A percentile compares a stretch with the other conserved stretches of the same genome.
Evolutionary conservation across 1,140 invertebrate species (phyloP).

Genomic region (Daktulosphaira vitifoliae): DNA sequence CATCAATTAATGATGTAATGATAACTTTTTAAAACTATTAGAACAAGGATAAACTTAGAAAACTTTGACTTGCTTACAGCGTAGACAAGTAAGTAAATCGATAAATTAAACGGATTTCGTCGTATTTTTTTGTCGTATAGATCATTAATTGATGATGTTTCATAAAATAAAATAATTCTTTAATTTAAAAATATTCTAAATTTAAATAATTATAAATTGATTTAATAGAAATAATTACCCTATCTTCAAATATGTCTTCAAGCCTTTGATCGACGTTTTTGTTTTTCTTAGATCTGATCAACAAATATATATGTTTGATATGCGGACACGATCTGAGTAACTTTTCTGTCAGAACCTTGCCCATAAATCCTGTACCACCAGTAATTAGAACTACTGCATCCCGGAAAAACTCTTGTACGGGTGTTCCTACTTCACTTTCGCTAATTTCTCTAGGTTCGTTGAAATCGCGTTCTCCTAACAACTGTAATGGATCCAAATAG

Average conservation of each 20-base stretch:
- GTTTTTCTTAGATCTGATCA: conserved; percentile 63
- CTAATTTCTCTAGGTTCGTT: conserved; percentile 30
- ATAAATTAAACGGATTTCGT: no score
- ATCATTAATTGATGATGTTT: no score
- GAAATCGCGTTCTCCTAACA: conserved; percentile 36
- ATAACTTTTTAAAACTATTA: no score
- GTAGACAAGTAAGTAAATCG: no score
- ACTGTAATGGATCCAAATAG: conserved; percentile 35
- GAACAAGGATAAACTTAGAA: no score
- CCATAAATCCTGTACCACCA: conserved; percentile 63
- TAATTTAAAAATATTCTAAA: no score
- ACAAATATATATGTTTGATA: conserved; percentile 60
- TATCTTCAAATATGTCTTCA: conserved; percentile 57
- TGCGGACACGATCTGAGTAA: conserved; percentile 65
- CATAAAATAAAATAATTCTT: no score
- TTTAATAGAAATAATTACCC: conserved; percentile 49
- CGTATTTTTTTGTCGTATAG: no score
- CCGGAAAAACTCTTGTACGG: conserved; percentile 44
- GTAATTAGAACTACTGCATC: conserved; percentile 48
- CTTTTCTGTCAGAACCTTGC: conserved; percentile 78
- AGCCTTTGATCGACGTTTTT: conserved; percentile 53
- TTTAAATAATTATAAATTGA: neutral
- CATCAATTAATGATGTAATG: no score
- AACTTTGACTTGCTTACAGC: no score
- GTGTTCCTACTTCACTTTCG: conserved; percentile 35